A percentile compares a stretch with the other conserved stretches of the same genome.
phyloP scores from a whole-genome alignment of 2,888 invertebrate genomes.

The Acrobasis suavella region DNA sequence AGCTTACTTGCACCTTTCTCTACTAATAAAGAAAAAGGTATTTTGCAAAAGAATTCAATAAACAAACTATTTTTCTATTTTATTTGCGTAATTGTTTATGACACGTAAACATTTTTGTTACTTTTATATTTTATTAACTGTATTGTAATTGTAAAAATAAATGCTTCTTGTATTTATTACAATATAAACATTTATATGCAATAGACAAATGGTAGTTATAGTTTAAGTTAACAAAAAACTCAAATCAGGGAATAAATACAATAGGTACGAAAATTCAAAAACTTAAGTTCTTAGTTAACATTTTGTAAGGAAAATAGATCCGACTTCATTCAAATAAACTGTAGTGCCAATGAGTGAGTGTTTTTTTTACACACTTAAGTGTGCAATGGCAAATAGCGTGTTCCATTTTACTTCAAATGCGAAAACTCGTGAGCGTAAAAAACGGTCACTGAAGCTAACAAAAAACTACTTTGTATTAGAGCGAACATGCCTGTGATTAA shows the following conservation, averaged over 20 bases:
- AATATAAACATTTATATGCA: too few species aligned
- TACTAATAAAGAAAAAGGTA: too few species aligned
- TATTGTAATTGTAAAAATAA: too few species aligned
- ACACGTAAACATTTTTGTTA: too few species aligned
- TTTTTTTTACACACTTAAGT: constrained; percentile 12
- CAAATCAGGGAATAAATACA: not conserved
- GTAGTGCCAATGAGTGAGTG: not conserved
- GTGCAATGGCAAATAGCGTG: constrained; percentile 16
- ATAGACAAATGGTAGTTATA: too few species aligned
- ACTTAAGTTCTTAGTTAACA: not conserved
- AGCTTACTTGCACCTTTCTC: too few species aligned
- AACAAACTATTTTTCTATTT: too few species aligned
- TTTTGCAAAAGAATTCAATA: too few species aligned
- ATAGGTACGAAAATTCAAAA: not conserved
- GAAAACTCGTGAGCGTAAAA: constrained; percentile 37
- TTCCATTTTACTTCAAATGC: constrained; percentile 28
- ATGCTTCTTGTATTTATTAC: too few species aligned
- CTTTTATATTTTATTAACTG: too few species aligned
- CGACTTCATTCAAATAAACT: not conserved
- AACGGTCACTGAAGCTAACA: constrained; percentile 35
- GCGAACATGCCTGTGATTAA: constrained; percentile 26
- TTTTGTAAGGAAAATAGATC: not conserved
- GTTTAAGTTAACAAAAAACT: too few species aligned
- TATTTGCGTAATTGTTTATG: too few species aligned
- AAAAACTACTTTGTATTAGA: constrained; percentile 34